phyloP scores from a whole-genome alignment of 2,797 vertebrate species.

The Karalla daura region DNA sequence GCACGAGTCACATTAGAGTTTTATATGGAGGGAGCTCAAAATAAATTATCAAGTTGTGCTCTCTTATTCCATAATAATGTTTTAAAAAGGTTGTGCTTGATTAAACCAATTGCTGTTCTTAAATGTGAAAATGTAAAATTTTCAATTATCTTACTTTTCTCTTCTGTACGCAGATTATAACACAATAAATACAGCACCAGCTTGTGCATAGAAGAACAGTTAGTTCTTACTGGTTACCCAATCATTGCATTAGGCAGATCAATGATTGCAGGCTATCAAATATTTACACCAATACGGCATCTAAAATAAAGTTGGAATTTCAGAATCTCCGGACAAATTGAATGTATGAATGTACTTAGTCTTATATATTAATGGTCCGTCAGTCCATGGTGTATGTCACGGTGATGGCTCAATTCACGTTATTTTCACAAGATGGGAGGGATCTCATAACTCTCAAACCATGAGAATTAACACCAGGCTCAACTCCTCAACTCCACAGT shows the following conservation, averaged over 20 bases:
- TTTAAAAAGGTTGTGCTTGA: no score
- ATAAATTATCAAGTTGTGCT: no score
- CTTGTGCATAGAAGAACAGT: no score
- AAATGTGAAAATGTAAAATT: no score
- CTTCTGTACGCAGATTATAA: no score
- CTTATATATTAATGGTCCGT: not conserved
- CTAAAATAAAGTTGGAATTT: conserved; percentile 13
- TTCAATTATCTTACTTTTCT: no score
- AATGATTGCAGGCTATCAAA: conserved; percentile 19
- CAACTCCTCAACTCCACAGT: conserved; percentile 16
- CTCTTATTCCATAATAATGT: no score
- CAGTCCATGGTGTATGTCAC: not conserved
- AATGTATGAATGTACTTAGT: not conserved
- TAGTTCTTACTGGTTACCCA: conserved; percentile 16
- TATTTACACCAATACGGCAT: not conserved
- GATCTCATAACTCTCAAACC: conserved; percentile 26
- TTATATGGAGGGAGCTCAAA: no score
- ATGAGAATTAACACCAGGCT: conserved; percentile 13
- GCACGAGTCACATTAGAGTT: conserved; percentile 6
- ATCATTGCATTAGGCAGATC: conserved; percentile 19
- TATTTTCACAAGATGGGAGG: conserved; percentile 7
- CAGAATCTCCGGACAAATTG: not conserved
- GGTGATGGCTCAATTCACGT: conserved; percentile 6
- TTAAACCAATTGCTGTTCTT: no score
- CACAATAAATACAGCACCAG: no score